Base-by-base conservation (phyloP, 2,113 vertebrate genomes). In the Anolis carolinensis region DNA sequence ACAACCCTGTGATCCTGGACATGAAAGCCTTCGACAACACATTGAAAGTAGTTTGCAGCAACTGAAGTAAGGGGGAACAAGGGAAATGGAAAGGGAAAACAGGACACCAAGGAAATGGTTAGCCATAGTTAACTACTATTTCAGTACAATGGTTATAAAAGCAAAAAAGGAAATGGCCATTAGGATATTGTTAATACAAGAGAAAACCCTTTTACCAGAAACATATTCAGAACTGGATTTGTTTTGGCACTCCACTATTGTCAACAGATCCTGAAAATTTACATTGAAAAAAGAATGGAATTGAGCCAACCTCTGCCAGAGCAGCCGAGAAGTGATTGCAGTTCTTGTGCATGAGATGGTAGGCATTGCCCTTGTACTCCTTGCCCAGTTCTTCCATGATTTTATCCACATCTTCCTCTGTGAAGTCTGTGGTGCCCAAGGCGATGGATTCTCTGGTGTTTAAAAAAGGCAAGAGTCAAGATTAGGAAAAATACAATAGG, bases 351-450 rank as follows among this genome's bases (percentile, higher is more conserved):
- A 98, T 98, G 83, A 98, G 95, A 85, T 98, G 97, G 88, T 97
- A 98, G 0, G 97, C 97, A 0, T 97, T 97, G 67, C 97, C 98
- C 94, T 97, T 97, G 91, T 97, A 98, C 83, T 99, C 98, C 91
- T 97, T 98, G 23, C 97, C 97, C n/a, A 98, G 95, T 91, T 98
- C 97, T 92, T 98, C 97, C 96, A 98, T 97, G 93, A 98, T 98
- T 93, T 98, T 98, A 95, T 97, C 97, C 52, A 97, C 96, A 3
- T 98, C 97, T 81, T 98, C 97, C 94, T 98, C 97, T 71, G 97
- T 97, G 92, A 98, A 98, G 94, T 98, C 97, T 16, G 97, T 98
- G 30, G 97, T 98, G 67, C 98, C 98, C 93, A 99, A 94, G 81
- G 96, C 97, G 92, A 98, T 97, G 80, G 97, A 97, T 96, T 99